phyloP scores from a whole-genome alignment of 1,140 invertebrate species.

The Nasonia giraulti region DNA sequence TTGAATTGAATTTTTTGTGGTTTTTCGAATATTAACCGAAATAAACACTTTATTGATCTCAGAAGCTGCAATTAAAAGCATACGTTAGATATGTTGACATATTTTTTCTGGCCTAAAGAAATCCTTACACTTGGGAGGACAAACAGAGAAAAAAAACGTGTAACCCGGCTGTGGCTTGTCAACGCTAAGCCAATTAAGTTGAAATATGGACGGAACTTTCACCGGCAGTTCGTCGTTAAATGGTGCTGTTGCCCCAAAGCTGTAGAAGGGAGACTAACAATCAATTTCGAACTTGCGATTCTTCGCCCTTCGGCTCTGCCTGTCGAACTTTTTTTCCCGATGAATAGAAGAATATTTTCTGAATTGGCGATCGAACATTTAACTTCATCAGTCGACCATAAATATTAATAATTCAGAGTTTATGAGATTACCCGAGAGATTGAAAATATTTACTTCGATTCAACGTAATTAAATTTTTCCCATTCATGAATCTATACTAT shows the following conservation, averaged over 20 bases:
- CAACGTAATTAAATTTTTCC: no score
- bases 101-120: background rate
- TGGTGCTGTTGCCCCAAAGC: background rate
- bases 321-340: constrained; percentile 18
- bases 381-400: background rate
- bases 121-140: background rate
- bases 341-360: constrained; percentile 5
- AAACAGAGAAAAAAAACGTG: constrained; percentile 43
- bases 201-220: constrained; percentile 67
- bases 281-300: constrained; percentile 58
- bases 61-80: no score
- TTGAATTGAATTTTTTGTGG: no score
- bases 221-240: constrained; percentile 45
- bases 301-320: background rate
- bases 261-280: constrained; percentile 48
- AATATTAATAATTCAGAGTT: background rate
- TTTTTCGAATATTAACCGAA: no score
- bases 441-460: no score
- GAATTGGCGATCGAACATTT: background rate
- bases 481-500: no score
- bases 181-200: constrained; percentile 71
- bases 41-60: no score
- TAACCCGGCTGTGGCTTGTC: constrained; percentile 64
- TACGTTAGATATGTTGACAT: no score
- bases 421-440: background rate